Percentiles rank a stretch among this genome's conserved stretches.
These are phyloP conservation scores for Dipodomys ordii DNA, from an alignment of 2,113 vertebrate species.

Conservation along the genomic window DNA sequence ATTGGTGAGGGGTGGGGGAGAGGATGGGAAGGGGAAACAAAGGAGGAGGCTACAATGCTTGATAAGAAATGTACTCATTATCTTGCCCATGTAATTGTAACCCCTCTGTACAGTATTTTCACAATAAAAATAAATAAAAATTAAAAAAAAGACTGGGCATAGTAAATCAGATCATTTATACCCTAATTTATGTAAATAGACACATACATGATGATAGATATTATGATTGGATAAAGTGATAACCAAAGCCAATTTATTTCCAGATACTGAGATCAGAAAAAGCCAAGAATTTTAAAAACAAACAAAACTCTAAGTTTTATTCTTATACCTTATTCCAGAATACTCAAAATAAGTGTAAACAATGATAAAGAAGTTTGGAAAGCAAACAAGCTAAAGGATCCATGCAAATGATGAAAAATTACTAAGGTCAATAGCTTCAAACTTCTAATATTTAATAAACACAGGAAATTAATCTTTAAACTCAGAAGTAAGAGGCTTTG, in stretches of 20 bases:
- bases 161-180: background rate
- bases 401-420: constrained; percentile 5
- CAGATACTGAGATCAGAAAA: constrained; percentile 32
- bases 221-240: background rate
- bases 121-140: too few relatives aligned
- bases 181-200: background rate
- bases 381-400: background rate
- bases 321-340: background rate
- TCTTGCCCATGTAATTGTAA: too few relatives aligned
- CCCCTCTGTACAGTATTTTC: too few relatives aligned
- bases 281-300: background rate
- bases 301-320: background rate
- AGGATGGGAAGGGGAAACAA: too few relatives aligned
- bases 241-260: constrained; percentile 7
- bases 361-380: background rate
- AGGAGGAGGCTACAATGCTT: too few relatives aligned
- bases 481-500: background rate
- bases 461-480: constrained; percentile 5
- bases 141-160: background rate
- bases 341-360: constrained; percentile 38
- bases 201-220: background rate
- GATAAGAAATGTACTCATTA: too few relatives aligned
- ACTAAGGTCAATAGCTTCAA: background rate
- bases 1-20: too few relatives aligned
- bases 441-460: background rate